Evolutionary conservation across 2,113 vertebrate species (phyloP).

Genomic region (Pteropus alecto): DNA sequence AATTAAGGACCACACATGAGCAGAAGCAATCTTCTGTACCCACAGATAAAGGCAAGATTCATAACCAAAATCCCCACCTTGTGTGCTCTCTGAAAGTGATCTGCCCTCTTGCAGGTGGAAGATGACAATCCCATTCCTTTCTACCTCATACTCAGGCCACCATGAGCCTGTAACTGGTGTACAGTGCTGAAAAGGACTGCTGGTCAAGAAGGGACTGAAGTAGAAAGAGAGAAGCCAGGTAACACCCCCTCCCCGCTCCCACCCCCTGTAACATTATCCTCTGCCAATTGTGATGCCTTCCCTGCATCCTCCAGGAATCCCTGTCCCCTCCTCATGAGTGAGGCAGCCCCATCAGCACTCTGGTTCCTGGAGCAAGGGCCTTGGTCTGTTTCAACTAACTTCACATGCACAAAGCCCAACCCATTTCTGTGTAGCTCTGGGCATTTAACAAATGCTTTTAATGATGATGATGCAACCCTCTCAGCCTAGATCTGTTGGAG

Average conservation of each 20-base stretch:
- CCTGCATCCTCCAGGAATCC: too few relatives aligned
- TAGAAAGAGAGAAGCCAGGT: not conserved
- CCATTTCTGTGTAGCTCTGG: conserved; percentile 20
- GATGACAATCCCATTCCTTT: not conserved
- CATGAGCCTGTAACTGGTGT: not conserved
- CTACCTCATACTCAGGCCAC: not conserved
- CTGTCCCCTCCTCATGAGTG: not conserved
- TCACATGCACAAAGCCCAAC: not conserved
- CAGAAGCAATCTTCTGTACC: not conserved
- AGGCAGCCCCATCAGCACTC: not conserved
- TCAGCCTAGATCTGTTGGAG: conserved; percentile 44
- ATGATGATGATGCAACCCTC: conserved; percentile 65
- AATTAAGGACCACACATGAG: not conserved
- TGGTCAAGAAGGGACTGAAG: not conserved
- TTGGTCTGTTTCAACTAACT: conserved; percentile 2
- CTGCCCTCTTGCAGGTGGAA: not conserved
- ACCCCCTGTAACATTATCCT: not conserved
- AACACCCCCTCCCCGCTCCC: too few relatives aligned
- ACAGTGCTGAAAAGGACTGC: not conserved
- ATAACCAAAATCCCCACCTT: not conserved
- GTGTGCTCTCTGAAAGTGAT: not conserved
- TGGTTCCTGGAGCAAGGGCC: not conserved
- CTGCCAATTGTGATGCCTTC: not conserved
- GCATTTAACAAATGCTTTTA: conserved; percentile 69
- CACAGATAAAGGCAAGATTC: not conserved